These are phyloP conservation scores for Notiomystis cincta DNA, from an alignment of 2,113 vertebrate genomes.

Conservation along the genomic window DNA sequence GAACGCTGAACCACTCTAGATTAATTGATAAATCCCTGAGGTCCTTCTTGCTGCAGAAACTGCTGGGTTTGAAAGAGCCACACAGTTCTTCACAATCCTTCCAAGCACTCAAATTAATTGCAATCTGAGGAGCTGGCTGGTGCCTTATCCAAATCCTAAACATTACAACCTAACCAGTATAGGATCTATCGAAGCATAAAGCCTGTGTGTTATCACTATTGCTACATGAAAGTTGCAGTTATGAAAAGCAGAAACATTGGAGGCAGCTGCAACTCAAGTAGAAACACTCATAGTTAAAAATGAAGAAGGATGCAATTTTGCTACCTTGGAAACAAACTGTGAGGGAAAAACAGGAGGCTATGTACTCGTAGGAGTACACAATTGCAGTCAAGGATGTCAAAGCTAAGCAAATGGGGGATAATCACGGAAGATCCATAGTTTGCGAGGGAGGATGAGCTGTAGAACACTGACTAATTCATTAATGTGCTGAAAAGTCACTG, in stretches of 20 bases:
- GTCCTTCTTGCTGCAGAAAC: neutral
- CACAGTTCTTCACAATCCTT: neutral
- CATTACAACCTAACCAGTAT: neutral
- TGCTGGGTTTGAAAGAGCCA: neutral
- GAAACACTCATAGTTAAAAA: neutral
- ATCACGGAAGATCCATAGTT: neutral
- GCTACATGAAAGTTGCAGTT: neutral
- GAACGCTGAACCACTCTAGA: conserved; percentile 13
- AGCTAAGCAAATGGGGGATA: neutral
- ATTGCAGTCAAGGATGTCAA: neutral
- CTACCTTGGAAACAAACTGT: neutral
- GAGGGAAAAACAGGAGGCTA: neutral
- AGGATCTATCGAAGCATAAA: neutral
- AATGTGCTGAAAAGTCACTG: neutral
- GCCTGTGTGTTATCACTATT: neutral
- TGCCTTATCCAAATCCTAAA: neutral
- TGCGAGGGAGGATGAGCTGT: neutral
- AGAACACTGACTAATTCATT: neutral
- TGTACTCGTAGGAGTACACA: neutral
- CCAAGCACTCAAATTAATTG: neutral
- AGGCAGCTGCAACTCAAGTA: neutral
- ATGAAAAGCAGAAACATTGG: neutral
- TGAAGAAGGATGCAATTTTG: neutral
- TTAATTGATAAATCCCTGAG: conserved; percentile 14
- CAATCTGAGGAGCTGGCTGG: neutral